A percentile compares a stretch with the other conserved stretches of the same genome.
Conservation (phyloP, 2,113 vertebrate genomes). For the Pipra filicauda region DNA sequence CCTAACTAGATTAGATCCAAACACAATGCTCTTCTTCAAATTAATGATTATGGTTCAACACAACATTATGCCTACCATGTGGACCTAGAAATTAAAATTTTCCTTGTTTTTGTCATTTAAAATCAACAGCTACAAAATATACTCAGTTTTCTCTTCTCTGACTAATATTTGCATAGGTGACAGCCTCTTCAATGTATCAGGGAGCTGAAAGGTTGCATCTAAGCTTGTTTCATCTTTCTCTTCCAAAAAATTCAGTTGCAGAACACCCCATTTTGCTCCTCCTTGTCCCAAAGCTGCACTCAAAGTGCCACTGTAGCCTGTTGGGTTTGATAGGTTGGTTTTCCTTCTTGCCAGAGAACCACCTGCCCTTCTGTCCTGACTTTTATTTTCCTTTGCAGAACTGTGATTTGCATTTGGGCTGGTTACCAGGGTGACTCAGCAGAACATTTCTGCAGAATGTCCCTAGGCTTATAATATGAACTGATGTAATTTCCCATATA, state of each 20-base stretch:
- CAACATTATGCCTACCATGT: background rate
- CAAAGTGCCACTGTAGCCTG: background rate
- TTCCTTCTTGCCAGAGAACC: background rate
- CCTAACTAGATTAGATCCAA: constrained; percentile 38
- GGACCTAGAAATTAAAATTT: background rate
- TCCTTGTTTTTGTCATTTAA: background rate
- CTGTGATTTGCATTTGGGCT: background rate
- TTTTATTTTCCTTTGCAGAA: background rate
- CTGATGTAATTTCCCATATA: background rate
- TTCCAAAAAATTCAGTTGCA: background rate
- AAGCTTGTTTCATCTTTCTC: background rate
- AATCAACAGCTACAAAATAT: background rate
- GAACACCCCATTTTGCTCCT: background rate
- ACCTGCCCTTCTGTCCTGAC: background rate
- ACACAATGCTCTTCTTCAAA: background rate
- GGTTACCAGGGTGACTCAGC: constrained; percentile 21
- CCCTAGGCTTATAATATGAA: background rate
- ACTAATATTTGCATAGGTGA: background rate
- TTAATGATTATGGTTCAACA: background rate
- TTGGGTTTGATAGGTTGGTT: background rate
- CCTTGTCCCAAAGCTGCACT: background rate
- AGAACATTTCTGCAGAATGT: background rate
- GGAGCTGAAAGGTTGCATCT: background rate
- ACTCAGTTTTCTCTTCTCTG: background rate
- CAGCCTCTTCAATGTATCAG: background rate